Percentiles rank a stretch among this genome's conserved stretches.
Evolutionary conservation across 2,888 invertebrate genomes (phyloP).

Genomic region (Chrysopilus asiliformis): DNA sequence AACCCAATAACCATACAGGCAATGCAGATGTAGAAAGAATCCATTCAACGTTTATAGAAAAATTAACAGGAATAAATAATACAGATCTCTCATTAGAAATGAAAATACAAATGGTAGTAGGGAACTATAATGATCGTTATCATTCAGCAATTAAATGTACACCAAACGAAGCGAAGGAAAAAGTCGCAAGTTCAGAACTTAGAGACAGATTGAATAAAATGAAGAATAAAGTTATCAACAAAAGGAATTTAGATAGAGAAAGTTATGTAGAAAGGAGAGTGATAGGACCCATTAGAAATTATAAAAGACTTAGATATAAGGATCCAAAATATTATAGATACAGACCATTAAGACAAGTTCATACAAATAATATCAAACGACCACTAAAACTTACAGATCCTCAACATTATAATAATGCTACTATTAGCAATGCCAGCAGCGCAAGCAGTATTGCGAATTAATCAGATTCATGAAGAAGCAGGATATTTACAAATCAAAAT

Average conservation of each 20-base stretch:
- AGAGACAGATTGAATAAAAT: slow-evolving; percentile 2
- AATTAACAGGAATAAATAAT: slow-evolving; percentile 12
- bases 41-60: slow-evolving; percentile 15
- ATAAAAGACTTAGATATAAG: no score
- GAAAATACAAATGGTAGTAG: slow-evolving; percentile 12
- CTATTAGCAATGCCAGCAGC: slow-evolving; percentile 6
- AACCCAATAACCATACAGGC: no score
- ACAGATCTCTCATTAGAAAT: slow-evolving; percentile 10
- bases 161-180: slow-evolving; percentile 12
- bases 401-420: slow-evolving; percentile 8
- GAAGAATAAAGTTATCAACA: slow-evolving; percentile 9
- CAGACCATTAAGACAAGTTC: slow-evolving; percentile 8
- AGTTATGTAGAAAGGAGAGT: slow-evolving; percentile 9
- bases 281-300: no score
- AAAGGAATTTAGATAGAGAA: slow-evolving; percentile 7
- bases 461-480: slow-evolving; percentile 8
- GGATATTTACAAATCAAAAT: slow-evolving; percentile 9
- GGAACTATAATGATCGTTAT: slow-evolving; percentile 14
- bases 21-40: no score
- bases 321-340: slow-evolving; percentile 11
- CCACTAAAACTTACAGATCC: slow-evolving; percentile 11
- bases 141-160: slow-evolving; percentile 12
- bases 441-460: slow-evolving; percentile 7
- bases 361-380: slow-evolving; percentile 12
- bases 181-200: slow-evolving; percentile 3